phyloP scores from a whole-genome alignment of 2,113 vertebrate genomes.

The Corythornis cristatus region DNA sequence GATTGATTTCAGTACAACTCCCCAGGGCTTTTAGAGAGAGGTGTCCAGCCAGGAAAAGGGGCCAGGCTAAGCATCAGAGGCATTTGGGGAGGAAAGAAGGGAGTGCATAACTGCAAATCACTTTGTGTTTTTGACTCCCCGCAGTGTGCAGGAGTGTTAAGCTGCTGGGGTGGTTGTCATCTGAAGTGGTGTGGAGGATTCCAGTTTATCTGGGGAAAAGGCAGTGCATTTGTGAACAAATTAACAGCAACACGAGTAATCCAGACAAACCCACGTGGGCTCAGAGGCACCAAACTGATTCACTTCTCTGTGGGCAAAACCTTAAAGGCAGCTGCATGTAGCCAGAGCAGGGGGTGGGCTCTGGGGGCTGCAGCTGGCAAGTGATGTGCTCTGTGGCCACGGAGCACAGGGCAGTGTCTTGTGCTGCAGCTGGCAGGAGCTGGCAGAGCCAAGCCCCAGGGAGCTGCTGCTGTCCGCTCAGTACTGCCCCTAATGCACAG shows the following conservation, averaged over 20 bases:
- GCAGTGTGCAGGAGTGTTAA: not conserved
- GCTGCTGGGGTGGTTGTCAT: not conserved
- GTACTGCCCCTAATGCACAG: not conserved
- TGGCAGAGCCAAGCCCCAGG: not conserved
- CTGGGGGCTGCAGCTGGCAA: rapidly evolving
- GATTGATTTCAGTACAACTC: not conserved
- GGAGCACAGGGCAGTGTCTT: not conserved
- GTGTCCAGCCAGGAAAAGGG: not conserved
- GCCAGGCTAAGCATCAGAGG: not conserved
- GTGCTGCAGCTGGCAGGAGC: not conserved
- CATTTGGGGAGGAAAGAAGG: not conserved
- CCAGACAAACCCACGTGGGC: not conserved
- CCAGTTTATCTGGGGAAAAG: not conserved
- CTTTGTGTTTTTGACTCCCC: not conserved
- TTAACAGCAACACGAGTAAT: not conserved
- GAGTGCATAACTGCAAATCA: not conserved
- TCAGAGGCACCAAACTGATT: not conserved
- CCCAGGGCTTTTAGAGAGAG: not conserved
- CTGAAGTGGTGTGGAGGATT: not conserved
- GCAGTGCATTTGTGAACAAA: not conserved
- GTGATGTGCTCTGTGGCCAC: not conserved
- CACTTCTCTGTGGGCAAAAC: not conserved
- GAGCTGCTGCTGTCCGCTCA: too few relatives aligned
- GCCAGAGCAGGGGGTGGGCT: not conserved
- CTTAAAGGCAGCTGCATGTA: not conserved